A percentile compares a stretch with the other conserved stretches of the same genome.
These are phyloP conservation scores for Pollachius pollachius DNA, from an alignment of 2,113 vertebrate genomes.

Conservation along the genomic window DNA sequence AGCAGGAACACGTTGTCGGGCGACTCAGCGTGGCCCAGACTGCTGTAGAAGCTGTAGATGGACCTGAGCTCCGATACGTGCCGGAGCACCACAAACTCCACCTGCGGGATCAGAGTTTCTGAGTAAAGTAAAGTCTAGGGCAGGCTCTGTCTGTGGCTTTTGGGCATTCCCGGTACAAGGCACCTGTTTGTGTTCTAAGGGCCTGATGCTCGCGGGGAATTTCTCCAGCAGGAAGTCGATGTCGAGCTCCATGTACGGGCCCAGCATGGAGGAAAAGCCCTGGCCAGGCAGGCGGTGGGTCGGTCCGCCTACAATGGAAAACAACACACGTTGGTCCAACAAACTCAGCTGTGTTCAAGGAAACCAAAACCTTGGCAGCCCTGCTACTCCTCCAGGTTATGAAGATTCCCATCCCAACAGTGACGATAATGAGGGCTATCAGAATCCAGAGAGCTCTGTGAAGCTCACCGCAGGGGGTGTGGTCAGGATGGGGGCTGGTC, in stretches of 20 bases:
- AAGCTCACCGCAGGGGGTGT: conserved; percentile 38
- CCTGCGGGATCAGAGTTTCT: conserved; percentile 60
- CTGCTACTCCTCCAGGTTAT: neutral
- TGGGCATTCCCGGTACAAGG: too few species aligned
- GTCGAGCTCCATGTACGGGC: conserved; percentile 71
- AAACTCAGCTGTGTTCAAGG: neutral
- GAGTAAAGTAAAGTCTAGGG: neutral
- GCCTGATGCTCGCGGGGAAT: conserved; percentile 62
- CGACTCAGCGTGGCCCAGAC: conserved; percentile 65
- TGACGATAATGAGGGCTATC: too few species aligned
- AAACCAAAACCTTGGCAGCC: too few species aligned
- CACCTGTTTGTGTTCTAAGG: conserved; percentile 79
- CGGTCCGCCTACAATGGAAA: conserved; percentile 1
- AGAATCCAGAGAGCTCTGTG: neutral
- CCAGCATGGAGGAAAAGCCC: conserved; percentile 34
- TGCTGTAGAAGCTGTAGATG: conserved; percentile 85
- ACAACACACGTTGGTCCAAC: neutral
- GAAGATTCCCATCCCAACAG: neutral
- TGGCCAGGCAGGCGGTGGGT: neutral
- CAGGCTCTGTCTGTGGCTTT: conserved; percentile 1
- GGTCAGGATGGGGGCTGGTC: conserved; percentile 16
- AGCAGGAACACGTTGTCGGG: conserved; percentile 75
- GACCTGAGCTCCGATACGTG: conserved; percentile 73
- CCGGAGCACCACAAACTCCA: conserved; percentile 77
- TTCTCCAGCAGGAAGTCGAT: conserved; percentile 66